These are phyloP conservation scores for Emydocephalus ijimae DNA, from an alignment of 2,113 vertebrate species.

Conservation along the genomic window DNA sequence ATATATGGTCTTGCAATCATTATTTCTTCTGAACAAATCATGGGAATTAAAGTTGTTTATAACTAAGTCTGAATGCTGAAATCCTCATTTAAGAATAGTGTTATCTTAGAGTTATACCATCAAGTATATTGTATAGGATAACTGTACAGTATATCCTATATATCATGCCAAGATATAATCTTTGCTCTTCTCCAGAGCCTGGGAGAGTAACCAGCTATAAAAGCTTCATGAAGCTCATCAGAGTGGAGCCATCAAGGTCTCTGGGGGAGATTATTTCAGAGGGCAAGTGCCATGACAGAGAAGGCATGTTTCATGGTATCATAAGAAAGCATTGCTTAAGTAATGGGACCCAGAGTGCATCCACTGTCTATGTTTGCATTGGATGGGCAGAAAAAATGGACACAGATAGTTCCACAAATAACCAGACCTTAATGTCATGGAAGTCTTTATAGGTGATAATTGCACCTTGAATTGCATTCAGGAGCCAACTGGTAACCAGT, in stretches of 20 bases:
- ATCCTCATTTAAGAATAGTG: not conserved
- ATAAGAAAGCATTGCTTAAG: not conserved
- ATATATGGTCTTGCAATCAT: not conserved
- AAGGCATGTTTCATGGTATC: not conserved
- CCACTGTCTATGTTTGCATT: not conserved
- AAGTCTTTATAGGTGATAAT: not conserved
- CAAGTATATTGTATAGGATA: not conserved
- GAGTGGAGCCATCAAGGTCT: not conserved
- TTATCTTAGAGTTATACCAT: not conserved
- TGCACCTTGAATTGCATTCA: not conserved
- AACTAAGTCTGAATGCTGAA: not conserved
- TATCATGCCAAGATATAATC: not conserved
- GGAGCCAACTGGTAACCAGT: not conserved
- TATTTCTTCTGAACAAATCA: not conserved
- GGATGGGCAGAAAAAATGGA: not conserved
- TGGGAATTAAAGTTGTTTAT: not conserved
- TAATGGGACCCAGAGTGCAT: not conserved
- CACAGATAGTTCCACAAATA: not conserved
- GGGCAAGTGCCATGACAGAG: not conserved
- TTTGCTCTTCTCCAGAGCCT: not conserved
- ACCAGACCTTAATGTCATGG: not conserved
- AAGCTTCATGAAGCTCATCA: not conserved
- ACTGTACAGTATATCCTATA: not conserved
- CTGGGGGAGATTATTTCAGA: not conserved
- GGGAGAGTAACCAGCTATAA: not conserved